Evolutionary conservation across 2,888 invertebrate species (phyloP).

Genomic region (Agriopis marginaria): DNA sequence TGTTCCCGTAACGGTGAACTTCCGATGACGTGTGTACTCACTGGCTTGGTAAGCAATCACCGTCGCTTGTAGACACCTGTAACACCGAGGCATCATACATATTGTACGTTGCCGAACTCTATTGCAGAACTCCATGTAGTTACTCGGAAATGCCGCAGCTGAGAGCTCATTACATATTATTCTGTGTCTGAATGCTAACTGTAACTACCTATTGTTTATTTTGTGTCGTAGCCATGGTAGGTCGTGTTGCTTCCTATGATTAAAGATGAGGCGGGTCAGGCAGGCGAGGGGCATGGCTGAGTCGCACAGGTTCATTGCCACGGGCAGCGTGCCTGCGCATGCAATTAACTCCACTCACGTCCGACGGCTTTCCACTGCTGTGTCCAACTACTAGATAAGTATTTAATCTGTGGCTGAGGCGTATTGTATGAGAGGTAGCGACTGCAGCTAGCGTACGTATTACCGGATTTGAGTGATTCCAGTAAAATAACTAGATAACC

Average conservation of each 20-base stretch:
- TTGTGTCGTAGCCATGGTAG: conserved; percentile 4
- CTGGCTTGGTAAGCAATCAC: no score
- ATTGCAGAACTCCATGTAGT: no score
- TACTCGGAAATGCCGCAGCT: no score
- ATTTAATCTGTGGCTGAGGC: conserved; percentile 6
- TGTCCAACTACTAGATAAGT: conserved; percentile 4
- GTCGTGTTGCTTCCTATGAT: conserved; percentile 38
- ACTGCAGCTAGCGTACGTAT: no score
- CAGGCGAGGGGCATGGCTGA: conserved; percentile 7
- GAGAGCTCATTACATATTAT: no score
- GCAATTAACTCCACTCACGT: conserved; percentile 43
- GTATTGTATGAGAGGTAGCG: conserved; percentile 4
- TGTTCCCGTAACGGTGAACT: neutral
- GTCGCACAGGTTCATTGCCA: conserved; percentile 46
- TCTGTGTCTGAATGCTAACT: neutral
- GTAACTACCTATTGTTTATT: conserved; percentile 2
- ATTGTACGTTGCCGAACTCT: no score
- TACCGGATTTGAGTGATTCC: no score
- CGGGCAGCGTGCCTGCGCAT: conserved; percentile 30
- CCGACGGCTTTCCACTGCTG: conserved; percentile 39
- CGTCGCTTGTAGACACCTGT: no score
- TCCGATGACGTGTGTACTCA: neutral
- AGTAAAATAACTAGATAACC: no score
- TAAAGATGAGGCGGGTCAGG: conserved; percentile 18
- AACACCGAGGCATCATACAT: no score